phyloP scores from a whole-genome alignment of 1,140 invertebrate species.

The Palaemon carinicauda region DNA sequence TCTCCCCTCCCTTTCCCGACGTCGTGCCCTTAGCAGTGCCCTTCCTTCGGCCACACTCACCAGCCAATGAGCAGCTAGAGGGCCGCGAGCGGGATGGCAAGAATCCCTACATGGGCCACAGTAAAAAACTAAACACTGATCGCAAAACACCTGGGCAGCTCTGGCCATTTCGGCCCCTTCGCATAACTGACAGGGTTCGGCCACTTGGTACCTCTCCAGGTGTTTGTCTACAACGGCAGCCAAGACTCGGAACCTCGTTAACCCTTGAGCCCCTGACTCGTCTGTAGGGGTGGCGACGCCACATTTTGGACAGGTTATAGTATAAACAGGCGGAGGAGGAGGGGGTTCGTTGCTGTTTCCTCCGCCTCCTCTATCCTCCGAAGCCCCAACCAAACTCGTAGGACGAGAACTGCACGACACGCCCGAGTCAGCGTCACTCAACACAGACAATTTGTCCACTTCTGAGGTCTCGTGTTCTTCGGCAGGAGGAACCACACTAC shows the following conservation, averaged over 20 bases:
- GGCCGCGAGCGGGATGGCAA: constrained; percentile 53
- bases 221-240: constrained; percentile 58
- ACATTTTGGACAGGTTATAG: constrained; percentile 53
- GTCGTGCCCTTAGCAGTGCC: constrained; percentile 28
- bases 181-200: constrained; percentile 57
- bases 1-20: constrained; percentile 51
- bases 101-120: constrained; percentile 51
- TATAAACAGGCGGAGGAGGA: constrained; percentile 51
- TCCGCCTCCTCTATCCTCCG: constrained; percentile 19
- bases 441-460: constrained; percentile 58
- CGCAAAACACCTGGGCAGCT: constrained; percentile 56
- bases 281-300: constrained; percentile 37
- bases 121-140: constrained; percentile 59
- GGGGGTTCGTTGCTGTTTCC: constrained; percentile 2
- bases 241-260: constrained; percentile 50
- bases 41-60: constrained; percentile 22
- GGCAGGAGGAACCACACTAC: not conserved
- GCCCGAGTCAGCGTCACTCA: constrained; percentile 58
- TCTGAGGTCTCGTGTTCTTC: constrained; percentile 38
- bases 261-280: constrained; percentile 48
- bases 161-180: constrained; percentile 42
- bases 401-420: constrained; percentile 58
- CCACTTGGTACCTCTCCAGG: constrained; percentile 51
- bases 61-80: constrained; percentile 46
- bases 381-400: constrained; percentile 50